Evolutionary conservation across 2,888 invertebrate genomes (phyloP), one percentile per base, ranked within the genome.

Genomic region (Mystacides longicornis): DNA sequence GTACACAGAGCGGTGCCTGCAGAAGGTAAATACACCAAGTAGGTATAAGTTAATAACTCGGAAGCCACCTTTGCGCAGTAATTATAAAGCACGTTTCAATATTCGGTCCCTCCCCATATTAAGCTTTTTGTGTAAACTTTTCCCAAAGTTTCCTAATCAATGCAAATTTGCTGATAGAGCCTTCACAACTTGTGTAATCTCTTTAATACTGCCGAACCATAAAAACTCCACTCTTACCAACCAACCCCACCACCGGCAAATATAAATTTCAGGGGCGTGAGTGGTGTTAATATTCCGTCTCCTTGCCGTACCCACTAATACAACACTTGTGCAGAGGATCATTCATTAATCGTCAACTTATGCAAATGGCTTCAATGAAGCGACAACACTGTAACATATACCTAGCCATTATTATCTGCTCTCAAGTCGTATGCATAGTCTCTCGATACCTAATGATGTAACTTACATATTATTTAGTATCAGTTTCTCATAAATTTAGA

Each of bases 131-230:
- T 16, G 14, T 14, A 37, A 37, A 37, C 37, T 37, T 37, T 37
- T 37, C 37, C n/a, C 37, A 14, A 37, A 37, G 37, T 37, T 37
- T 37, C 37, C 37, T 37, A 37, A 37, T 37, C 37, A 37, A 37
- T 37, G 37, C 37, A 37, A 37, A 37, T 37, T 37, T 37, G 37
- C 37, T 37, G 37, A 37, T 37, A 37, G 14, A 7, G 16, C n/a
- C 37, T 37, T 37, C 16, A n/a, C 37, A 37, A 37, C n/a, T 37
- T 37, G 37, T n/a, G n/a, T 37, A 37, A 37, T 37, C 37, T 37
- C 37, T 37, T 37, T 37, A 37, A 37, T 37, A 37, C 37, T 37
- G 37, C 14, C n/a, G 3, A 16, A 3, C 37, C 37, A 37, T 37
- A 37, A 37, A 37, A 37, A 37, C 37, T 16, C 14, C 37, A 3